A percentile compares a stretch with the other conserved stretches of the same genome.
phyloP scores from a whole-genome alignment of 2,888 invertebrate genomes.

The Caenorhabditis macrosperma region DNA sequence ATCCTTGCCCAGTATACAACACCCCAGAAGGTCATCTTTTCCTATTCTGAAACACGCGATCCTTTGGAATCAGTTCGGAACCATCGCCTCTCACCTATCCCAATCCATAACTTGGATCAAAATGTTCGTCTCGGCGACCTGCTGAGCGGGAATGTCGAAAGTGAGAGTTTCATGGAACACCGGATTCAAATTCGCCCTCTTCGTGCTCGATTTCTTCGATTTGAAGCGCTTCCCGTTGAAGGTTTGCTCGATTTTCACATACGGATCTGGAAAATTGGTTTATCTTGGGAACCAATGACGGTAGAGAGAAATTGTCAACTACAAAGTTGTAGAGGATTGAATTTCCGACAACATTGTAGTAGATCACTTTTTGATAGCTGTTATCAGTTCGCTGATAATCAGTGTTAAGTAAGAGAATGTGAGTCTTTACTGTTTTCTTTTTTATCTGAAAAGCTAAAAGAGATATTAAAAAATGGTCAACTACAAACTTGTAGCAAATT shows the following conservation, averaged over 20 bases:
- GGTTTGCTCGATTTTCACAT: constrained; percentile 92
- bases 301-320: no score
- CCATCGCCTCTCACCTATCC: constrained; percentile 86
- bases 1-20: constrained; percentile 82
- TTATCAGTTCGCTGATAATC: no score
- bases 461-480: no score
- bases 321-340: no score
- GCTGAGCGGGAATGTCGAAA: constrained; percentile 91
- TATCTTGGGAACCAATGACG: no score
- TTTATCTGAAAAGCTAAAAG: no score
- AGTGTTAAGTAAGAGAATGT: no score
- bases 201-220: constrained; percentile 93
- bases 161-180: constrained; percentile 92
- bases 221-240: constrained; percentile 92
- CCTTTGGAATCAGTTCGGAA: neutral
- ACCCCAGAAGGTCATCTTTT: constrained; percentile 90
- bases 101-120: constrained; percentile 91
- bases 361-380: no score
- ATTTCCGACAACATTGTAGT: no score
- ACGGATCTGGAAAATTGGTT: constrained; percentile 88
- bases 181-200: constrained; percentile 81
- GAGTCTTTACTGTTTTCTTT: no score
- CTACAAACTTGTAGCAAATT: no score
- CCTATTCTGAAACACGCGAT: constrained; percentile 86
- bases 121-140: constrained; percentile 88